Evolutionary conservation across 2,888 invertebrate species (phyloP).

Genomic region (Parthenolecanium corni): DNA sequence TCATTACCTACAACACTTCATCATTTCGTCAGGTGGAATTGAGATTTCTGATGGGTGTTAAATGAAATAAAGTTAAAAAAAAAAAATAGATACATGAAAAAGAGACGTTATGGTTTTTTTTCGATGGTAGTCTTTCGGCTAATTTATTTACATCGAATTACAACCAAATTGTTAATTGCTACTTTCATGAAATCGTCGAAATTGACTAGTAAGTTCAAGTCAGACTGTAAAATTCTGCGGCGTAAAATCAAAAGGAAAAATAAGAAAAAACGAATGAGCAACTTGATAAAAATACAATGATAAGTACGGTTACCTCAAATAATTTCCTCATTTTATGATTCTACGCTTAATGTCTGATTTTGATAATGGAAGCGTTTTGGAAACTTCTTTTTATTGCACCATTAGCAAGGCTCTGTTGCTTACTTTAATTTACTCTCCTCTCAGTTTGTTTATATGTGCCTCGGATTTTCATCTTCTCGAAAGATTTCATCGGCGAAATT

Average conservation of each 20-base stretch:
- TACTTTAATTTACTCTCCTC: background rate
- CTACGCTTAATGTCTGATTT: conserved; percentile 11
- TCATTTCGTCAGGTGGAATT: no score
- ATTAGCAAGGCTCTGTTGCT: conserved; percentile 11
- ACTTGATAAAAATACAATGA: conserved; percentile 1
- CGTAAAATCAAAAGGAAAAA: background rate
- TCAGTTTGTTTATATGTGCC: no score
- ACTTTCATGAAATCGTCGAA: background rate
- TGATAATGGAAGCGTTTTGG: conserved; percentile 9
- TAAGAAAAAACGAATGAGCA: background rate
- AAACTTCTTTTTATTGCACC: conserved; percentile 11
- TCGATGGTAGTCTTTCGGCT: no score
- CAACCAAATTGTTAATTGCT: background rate
- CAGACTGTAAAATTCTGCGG: conserved; percentile 3
- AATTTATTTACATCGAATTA: no score
- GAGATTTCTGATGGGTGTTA: no score
- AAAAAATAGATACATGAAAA: no score
- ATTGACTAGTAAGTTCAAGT: background rate
- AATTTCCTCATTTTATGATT: conserved; percentile 12
- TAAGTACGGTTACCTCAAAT: background rate
- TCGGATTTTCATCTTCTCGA: no score
- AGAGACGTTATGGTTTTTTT: no score
- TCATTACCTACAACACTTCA: no score
- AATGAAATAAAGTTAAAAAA: no score
- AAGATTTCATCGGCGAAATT: no score